phyloP scores from a whole-genome alignment of 2,113 vertebrate species.

The Rhizomys pruinosus region DNA sequence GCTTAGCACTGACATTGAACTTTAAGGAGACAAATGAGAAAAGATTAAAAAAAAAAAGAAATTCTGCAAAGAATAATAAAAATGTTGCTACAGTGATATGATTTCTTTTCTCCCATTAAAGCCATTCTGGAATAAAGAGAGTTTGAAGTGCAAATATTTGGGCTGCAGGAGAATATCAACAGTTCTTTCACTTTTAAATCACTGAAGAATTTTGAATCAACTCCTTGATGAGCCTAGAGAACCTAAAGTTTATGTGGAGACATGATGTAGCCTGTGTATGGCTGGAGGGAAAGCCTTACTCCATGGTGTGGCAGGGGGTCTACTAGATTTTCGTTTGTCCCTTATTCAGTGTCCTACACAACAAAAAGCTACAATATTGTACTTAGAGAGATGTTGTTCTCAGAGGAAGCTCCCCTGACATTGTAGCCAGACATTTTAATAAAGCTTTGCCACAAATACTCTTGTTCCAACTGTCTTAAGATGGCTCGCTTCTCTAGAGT shows the following conservation, averaged over 20 bases:
- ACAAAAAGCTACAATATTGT: neutral
- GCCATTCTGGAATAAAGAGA: neutral
- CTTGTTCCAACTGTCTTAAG: neutral
- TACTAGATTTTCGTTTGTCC: neutral
- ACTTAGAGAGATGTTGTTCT: neutral
- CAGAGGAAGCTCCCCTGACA: neutral
- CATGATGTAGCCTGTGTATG: neutral
- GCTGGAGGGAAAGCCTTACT: neutral
- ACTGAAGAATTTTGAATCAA: neutral
- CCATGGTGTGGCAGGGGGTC: neutral
- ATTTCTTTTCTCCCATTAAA: neutral
- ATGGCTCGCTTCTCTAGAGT: neutral
- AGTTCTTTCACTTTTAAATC: neutral
- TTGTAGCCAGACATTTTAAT: neutral
- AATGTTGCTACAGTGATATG: neutral
- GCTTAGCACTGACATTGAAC: neutral
- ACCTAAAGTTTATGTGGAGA: neutral
- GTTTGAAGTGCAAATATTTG: neutral
- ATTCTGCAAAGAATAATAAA: slow-evolving; percentile 9
- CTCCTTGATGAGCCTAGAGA: neutral
- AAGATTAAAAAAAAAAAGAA: neutral
- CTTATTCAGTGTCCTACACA: neutral
- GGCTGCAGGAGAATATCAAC: neutral
- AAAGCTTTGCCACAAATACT: neutral
- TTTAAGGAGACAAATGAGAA: neutral